Evolutionary conservation across 2,888 invertebrate genomes (phyloP), one percentile per base, ranked within the genome.

Genomic region (Bhutanitis thaidina): DNA sequence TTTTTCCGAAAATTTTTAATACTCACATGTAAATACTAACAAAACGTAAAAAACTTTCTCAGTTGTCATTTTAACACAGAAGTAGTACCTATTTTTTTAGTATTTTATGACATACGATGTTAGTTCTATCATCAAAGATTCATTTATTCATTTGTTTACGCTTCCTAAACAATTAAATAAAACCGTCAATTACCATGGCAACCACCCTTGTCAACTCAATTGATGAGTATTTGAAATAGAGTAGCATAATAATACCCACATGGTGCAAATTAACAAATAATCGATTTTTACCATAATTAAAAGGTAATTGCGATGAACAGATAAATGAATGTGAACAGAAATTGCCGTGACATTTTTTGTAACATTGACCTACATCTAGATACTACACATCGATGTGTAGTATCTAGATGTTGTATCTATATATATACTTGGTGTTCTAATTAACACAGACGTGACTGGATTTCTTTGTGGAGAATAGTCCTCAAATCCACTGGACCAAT

Each of bases 71-170:
- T 71, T 62, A 57, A 4, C 16, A 58, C 53, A 57, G 59, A 52
- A 53, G 55, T 57, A 49, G 51, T 56, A 44, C 57, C 58, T 60
- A 66, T 65, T 40, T 59, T n/a, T 61, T 58, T 54, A 58, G 54
- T 62, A 62, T 65, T 62, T 64, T 60, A 60, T 61, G 57, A 56
- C 66, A 73, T 65, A 16, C 16, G n/a, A 74, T 68, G 76, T 76
- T 70, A 67, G 65, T 69, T 67, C 65, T 65, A 69, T 61, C 67
- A 64, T 66, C 67, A 78, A 79, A 68, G 69, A 64, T 80, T 89
- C 87, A 82, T 84, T 88, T 88, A 64, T 80, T 89, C 87, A 82
- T 84, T 88, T 88, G 88, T 89, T 87, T 87, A 86, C 81, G 68
- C 64, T 67, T 67, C 70, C 73, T 59, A 80, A 88, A 85, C 85